phyloP scores from a whole-genome alignment of 30 jellyfish, hydroid and myxozoan species.

The Catostylus mosaicus region DNA sequence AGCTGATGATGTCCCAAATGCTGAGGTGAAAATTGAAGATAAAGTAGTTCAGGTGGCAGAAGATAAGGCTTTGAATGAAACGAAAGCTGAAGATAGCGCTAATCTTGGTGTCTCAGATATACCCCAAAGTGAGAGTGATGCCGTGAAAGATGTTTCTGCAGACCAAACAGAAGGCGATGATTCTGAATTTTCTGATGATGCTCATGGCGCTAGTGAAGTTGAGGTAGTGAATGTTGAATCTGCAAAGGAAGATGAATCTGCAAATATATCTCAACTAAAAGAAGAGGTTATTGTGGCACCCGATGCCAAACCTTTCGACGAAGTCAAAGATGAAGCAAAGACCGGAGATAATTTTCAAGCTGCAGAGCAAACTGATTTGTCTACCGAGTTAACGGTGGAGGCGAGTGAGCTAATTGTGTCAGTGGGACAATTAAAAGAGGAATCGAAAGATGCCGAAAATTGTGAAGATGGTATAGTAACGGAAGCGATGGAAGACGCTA shows the following conservation, averaged over 20 bases:
- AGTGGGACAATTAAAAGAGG: background rate
- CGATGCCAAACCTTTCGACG: too few relatives aligned
- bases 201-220: background rate
- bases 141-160: too few relatives aligned
- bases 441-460: background rate
- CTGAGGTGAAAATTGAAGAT: background rate
- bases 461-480: background rate
- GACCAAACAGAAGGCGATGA: background rate
- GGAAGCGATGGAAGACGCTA: background rate
- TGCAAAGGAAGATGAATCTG: background rate
- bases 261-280: too few relatives aligned
- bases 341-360: background rate
- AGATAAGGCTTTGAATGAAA: background rate
- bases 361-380: too few relatives aligned
- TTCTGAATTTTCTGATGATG: background rate
- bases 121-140: background rate
- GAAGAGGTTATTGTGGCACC: too few relatives aligned
- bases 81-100: background rate
- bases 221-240: background rate
- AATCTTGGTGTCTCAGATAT: background rate
- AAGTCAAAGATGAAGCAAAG: background rate
- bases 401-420: too few relatives aligned
- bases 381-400: too few relatives aligned
- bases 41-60: background rate
- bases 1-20: background rate